Evolutionary conservation across 2,113 vertebrate genomes (phyloP).

Genomic region (Plestiodon gilberti): DNA sequence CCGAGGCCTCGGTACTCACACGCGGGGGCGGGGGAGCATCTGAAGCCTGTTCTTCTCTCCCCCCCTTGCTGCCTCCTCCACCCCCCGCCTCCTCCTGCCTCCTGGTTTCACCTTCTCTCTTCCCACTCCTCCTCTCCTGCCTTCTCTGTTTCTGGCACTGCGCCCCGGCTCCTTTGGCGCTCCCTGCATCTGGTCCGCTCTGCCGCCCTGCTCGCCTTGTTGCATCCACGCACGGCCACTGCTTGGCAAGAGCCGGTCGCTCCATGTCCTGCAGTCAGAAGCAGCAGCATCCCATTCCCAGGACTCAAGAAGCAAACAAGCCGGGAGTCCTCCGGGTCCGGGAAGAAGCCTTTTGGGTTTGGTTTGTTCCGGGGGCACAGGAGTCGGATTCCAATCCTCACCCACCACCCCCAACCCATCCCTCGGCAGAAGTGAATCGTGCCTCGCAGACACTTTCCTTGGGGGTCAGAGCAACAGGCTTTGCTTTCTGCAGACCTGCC

Average conservation of each 20-base stretch:
- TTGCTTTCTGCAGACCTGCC: not conserved
- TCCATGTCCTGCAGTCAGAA: not conserved
- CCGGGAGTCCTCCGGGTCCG: not conserved
- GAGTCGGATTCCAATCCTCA: too few relatives aligned
- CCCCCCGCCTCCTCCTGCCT: not conserved
- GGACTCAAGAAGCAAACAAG: not conserved
- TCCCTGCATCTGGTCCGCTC: not conserved
- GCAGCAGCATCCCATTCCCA: not conserved
- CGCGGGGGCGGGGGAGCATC: not conserved
- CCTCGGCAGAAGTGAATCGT: not conserved
- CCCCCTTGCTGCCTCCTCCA: not conserved
- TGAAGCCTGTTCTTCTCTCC: not conserved
- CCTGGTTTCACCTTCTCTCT: not conserved
- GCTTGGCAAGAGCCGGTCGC: not conserved
- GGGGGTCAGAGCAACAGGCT: not conserved
- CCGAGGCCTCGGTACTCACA: not conserved
- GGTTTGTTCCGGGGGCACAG: not conserved
- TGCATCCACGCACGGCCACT: not conserved
- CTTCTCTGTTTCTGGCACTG: too few relatives aligned
- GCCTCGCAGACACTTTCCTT: not conserved
- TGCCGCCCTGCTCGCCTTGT: not conserved
- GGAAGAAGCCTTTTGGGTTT: too few relatives aligned
- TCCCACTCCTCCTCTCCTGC: not conserved
- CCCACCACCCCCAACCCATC: accelerated
- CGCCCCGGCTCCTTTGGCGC: not conserved